Percentiles rank a stretch among this genome's conserved stretches.
Conservation (phyloP, 2,113 vertebrate genomes). For the Nestor notabilis region DNA sequence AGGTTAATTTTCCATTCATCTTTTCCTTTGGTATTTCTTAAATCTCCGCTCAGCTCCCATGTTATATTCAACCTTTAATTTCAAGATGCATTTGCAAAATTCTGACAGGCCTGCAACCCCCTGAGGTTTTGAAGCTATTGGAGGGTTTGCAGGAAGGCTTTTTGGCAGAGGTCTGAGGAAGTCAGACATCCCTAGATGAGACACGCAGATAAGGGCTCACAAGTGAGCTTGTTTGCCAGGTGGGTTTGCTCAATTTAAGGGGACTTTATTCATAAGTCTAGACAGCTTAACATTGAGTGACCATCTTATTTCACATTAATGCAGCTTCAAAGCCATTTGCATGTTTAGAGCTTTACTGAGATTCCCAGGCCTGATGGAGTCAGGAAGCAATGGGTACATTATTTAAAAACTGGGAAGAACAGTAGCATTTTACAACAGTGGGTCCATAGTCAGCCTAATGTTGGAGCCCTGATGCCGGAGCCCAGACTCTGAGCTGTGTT, state of each 20-base stretch:
- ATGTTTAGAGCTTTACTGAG: constrained; percentile 13
- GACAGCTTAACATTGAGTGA: constrained; percentile 29
- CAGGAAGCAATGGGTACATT: background rate
- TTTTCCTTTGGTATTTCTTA: background rate
- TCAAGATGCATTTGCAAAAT: background rate
- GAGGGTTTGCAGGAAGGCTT: background rate
- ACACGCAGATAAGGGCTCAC: background rate
- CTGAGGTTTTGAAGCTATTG: background rate
- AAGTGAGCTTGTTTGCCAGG: background rate
- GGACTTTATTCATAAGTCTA: constrained; percentile 36
- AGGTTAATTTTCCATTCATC: background rate
- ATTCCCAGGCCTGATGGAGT: constrained; percentile 15
- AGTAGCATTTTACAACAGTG: background rate
- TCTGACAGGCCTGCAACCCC: background rate
- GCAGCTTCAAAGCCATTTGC: constrained; percentile 13
- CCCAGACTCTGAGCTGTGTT: background rate
- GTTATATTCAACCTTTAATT: background rate
- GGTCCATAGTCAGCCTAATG: background rate
- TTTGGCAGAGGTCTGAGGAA: background rate
- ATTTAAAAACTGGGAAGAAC: constrained; percentile 25
- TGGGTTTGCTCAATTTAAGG: constrained; percentile 18
- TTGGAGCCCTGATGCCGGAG: background rate
- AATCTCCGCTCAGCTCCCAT: background rate
- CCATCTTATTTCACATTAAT: constrained; percentile 34
- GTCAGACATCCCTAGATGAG: background rate